Base-by-base conservation (phyloP, 2,888 invertebrate genomes). In the Lycophotia porphyrea region DNA sequence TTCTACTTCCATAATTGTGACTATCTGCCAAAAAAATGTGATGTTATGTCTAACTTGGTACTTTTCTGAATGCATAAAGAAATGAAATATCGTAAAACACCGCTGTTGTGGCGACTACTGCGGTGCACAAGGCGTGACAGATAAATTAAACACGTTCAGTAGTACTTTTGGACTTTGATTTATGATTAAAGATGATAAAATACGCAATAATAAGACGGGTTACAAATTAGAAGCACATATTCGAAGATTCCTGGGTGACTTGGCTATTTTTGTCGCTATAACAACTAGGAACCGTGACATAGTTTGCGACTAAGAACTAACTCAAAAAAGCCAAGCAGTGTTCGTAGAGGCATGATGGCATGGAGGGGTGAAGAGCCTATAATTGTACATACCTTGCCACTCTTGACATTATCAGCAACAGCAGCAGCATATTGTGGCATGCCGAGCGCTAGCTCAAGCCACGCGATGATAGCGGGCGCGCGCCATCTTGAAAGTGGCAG, bases 341-440 rank as follows among this genome's bases (percentile, higher is more conserved):
- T 21, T 60, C 15, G 52, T n/a, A 3, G 15, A n/a, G 9, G 47
- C 44, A 27, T 13, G 21, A 64, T 31, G 1, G 27, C 15, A 39
- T 0, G 24, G n/a, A n/a, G n/a, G n/a, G n/a, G 34, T 42, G 18
- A 15, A 34, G 5, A 80, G 4, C 31, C 34, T n/a, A n/a, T 27
- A 18, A 11, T 39, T 44, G 4, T 27, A 71, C 86, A 34, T 31
- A 98, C 99, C 97, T 99, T 99, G 89, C 99, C 99, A 92, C 99
- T 99, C 94, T 99, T 99, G 83, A 99, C 98, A 93, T 99, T 99
- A 92, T 99, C 99, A 34, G 98, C 98, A 90, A 99, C 99, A 65
- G 98, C 97, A 36, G 98, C 97, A 5, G 99, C 99, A 89, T 99
- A 99, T 90, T 99, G 99, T 0, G 99, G 98, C 99, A 99, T 99